Conservation (phyloP, 2,113 vertebrate genomes). For the Labeo catla region DNA sequence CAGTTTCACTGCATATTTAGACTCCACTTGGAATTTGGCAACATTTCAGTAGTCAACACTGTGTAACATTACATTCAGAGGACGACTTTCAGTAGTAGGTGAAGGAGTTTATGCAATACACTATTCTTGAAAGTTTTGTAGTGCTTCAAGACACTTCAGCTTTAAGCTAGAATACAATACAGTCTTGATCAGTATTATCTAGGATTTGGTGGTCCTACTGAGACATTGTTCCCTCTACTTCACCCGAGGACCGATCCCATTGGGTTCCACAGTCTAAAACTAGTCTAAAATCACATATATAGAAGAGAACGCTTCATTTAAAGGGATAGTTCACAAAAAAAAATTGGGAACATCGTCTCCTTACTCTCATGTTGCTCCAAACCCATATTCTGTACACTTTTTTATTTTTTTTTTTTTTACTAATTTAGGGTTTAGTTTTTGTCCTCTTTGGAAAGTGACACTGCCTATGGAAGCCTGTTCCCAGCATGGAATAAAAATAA, state of each 20-base stretch:
- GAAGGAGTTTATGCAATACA: neutral
- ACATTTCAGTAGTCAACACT: conserved; percentile 72
- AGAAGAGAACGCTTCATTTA: neutral
- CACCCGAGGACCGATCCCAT: neutral
- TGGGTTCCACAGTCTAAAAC: neutral
- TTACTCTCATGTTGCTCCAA: neutral
- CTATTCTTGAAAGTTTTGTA: neutral
- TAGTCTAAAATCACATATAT: conserved; percentile 11
- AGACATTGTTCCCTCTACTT: neutral
- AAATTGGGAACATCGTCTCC: neutral
- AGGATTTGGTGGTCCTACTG: neutral
- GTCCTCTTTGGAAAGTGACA: neutral
- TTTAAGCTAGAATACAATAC: neutral
- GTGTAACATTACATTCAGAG: conserved; percentile 63
- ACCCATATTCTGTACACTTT: neutral
- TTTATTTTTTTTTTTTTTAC: neutral
- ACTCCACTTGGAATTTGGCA: conserved; percentile 76
- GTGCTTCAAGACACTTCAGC: neutral
- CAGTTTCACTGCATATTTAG: conserved; percentile 67
- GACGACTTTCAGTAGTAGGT: conserved; percentile 49
- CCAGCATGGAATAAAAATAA: neutral
- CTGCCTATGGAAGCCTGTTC: neutral
- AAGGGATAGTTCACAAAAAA: conserved; percentile 5
- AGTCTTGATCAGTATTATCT: neutral
- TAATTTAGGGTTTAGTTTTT: neutral